These are phyloP conservation scores for Champsocephalus gunnari DNA, from an alignment of 2,797 vertebrate species.

Conservation along the genomic window DNA sequence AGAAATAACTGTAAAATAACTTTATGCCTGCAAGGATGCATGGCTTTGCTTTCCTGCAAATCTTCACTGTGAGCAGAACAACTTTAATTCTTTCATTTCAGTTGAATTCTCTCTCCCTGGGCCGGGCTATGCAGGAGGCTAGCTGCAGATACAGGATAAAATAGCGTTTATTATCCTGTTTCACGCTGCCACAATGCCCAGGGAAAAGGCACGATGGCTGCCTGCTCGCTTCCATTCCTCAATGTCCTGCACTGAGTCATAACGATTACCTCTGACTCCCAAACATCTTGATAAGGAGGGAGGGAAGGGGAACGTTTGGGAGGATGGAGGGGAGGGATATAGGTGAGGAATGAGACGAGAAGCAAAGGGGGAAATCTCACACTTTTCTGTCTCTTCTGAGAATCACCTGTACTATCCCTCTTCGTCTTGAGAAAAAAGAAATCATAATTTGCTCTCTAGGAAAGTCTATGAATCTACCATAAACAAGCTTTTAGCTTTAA, in stretches of 20 bases:
- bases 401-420: constrained; percentile 9
- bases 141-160: constrained; percentile 88
- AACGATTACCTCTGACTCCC: constrained; percentile 88
- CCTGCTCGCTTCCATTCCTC: constrained; percentile 83
- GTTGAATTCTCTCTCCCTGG: constrained; percentile 27
- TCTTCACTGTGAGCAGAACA: constrained; percentile 26
- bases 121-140: constrained; percentile 52
- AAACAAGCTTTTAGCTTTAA: neutral
- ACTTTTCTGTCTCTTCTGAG: constrained; percentile 6
- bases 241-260: constrained; percentile 89
- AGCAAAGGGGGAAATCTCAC: neutral
- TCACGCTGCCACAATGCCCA: constrained; percentile 89
- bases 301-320: constrained; percentile 40
- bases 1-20: constrained; percentile 23
- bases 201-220: constrained; percentile 76
- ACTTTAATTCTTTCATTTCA: constrained; percentile 26
- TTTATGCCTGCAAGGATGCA: neutral
- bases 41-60: constrained; percentile 27
- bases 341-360: constrained; percentile 39
- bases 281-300: constrained; percentile 92
- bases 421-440: neutral
- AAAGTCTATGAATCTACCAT: neutral
- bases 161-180: constrained; percentile 96
- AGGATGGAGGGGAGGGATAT: constrained; percentile 43
- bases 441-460: neutral